phyloP scores from a whole-genome alignment of 2,797 vertebrate genomes.

The Tragopan temminckii region DNA sequence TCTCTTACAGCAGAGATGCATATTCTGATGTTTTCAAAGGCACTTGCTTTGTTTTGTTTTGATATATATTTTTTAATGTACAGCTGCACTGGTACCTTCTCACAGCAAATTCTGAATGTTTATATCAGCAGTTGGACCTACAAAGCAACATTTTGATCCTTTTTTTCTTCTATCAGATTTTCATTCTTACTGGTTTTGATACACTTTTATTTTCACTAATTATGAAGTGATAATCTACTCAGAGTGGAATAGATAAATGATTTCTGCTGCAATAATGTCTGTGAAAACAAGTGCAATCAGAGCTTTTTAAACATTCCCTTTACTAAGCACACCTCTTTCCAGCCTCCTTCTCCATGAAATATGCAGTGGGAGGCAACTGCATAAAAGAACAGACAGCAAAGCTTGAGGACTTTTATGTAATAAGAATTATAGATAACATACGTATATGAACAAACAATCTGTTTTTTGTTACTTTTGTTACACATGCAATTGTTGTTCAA shows the following conservation, averaged over 20 bases:
- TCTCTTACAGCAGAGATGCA: neutral
- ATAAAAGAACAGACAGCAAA: neutral
- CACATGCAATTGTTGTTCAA: neutral
- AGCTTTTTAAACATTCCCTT: conserved; percentile 5
- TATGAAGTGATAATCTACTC: neutral
- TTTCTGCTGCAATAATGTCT: neutral
- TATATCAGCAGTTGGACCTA: neutral
- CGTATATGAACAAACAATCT: neutral
- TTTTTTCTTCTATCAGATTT: neutral
- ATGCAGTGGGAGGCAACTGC: neutral
- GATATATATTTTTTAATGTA: neutral
- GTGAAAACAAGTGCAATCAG: neutral
- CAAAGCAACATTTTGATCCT: neutral
- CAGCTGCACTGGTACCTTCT: neutral
- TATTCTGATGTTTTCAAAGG: neutral
- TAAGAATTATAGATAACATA: neutral
- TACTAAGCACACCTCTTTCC: neutral
- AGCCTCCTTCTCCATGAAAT: conserved; percentile 16
- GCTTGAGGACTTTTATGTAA: neutral
- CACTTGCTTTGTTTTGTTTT: neutral
- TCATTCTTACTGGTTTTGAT: neutral
- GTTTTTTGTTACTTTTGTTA: neutral
- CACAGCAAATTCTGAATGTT: neutral
- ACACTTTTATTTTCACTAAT: neutral
- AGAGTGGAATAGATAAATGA: neutral